These are phyloP conservation scores for Eonycteris spelaea DNA, from an alignment of 2,113 vertebrate species.

Conservation along the genomic window DNA sequence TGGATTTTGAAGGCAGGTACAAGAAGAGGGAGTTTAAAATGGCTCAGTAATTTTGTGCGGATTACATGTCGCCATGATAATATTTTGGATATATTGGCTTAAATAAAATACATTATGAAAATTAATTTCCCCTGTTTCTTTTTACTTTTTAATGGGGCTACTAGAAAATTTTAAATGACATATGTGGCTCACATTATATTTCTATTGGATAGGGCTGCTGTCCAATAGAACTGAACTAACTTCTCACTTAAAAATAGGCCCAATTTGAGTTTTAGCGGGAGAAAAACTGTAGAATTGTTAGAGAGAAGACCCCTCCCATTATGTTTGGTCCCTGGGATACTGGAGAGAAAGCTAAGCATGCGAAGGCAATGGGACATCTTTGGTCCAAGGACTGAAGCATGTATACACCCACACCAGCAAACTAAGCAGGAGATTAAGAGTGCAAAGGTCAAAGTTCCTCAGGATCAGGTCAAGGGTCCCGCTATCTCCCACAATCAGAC, in stretches of 20 bases:
- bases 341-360: neutral
- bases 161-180: constrained; percentile 29
- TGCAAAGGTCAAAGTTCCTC: neutral
- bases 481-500: neutral
- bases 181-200: constrained; percentile 17
- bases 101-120: constrained; percentile 44
- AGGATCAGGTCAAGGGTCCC: neutral
- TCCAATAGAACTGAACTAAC: neutral
- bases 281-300: neutral
- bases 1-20: neutral
- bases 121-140: constrained; percentile 21
- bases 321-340: neutral
- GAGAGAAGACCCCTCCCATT: neutral
- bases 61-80: neutral
- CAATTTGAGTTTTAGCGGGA: neutral
- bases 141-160: constrained; percentile 23
- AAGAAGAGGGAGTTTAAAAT: neutral
- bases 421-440: neutral
- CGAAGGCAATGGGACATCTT: neutral
- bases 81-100: neutral
- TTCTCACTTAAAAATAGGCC: neutral
- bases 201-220: neutral
- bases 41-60: neutral
- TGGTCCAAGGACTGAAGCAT: neutral
- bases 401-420: neutral